Base-by-base conservation (phyloP, 2,888 invertebrate genomes). In the Euzophera pinguis region DNA sequence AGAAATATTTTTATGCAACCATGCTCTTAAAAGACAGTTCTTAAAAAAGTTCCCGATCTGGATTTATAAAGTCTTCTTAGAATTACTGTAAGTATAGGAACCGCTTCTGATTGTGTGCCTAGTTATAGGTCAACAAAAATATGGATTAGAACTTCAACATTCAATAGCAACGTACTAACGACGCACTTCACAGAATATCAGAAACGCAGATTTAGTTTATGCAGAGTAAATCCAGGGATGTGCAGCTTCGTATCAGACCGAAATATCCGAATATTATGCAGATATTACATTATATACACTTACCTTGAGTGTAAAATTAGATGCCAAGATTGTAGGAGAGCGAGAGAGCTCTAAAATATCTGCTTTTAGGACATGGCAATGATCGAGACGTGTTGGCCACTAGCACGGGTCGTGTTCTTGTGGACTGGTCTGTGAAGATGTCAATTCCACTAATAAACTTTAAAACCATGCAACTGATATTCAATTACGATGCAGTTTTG, bases 221-320 rank as follows among this genome's bases (percentile, higher is more conserved):
- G 63, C 61, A 55, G 56, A 59, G 58, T 66, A 66, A 75, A 71
- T 69, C 74, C 71, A 65, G 66, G 71, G 74, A 72, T 74, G 61
- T 73, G 73, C 67, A 71, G 64, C 61, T 65, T 65, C 60, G 57
- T 71, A 67, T 71, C 67, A 62, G 69, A 75, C 76, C 65, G 69
- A 80, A 78, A 79, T 80, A 83, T 71, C 77, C 64, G 68, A 72
- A 78, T 75, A 78, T 78, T 78, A 79, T 77, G 78, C 77, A 75
- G 71, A 78, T 81, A 76, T 81, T 72, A 75, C 70, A 75, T 78
- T 82, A 80, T 79, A 69, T 72, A 72, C 68, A 63, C 67, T 81
- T 73, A 71, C 84, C 84, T 84, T 82, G 83, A 67, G 69, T 64
- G 64, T 77, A 84, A 82, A 81, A 75, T 83, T 84, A 84, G 80